Base-by-base conservation (phyloP, 2,797 vertebrate genomes). In the Dermochelys coriacea region DNA sequence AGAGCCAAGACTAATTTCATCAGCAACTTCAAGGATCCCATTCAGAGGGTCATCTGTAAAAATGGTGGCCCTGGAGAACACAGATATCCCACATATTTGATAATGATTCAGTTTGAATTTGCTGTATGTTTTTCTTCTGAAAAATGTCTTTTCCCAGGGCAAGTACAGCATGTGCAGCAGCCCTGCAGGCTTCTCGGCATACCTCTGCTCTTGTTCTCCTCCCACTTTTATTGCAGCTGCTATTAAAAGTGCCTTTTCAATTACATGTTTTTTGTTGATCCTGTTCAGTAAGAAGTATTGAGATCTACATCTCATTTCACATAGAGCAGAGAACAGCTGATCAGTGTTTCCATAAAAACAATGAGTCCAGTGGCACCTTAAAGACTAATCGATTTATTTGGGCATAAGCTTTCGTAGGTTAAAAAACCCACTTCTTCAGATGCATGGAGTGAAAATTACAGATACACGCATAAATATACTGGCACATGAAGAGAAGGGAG, bases 1-100 rank as follows among this genome's bases (percentile, higher is more conserved):
- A 49, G 82, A 94, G 83, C 85, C 81, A 91, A 81, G 68, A 96
- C 96, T 82, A 94, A 93, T 94, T 95, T 90, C 81, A 23, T 37
- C 79, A 93, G 79, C 0, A 6, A 94, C 91, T 87, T 95, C 91
- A 79, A 94, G 61, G 85, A 93, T 89, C 81, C 85, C 45, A 23
- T 90, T 93, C 55, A 68, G 91, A 93, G 55, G 83, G 29, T 79
- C 81, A 83, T 59, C 5, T 12, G 5, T 80, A 91, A 95, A 93
- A 96, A 80, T 21, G 19, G 27, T 85, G 34, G 1, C 78, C 52
- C 86, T 16, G 8, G 89, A 93, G 71, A 93, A 2, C 68, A 91
- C 16, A 91, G 79, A 10, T 52, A 83, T 92, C 79, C 68, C 88
- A 84, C 47, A 47, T 85, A 83, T 95, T 90, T 90, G 12, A 88